Evolutionary conservation across 2,888 invertebrate species (phyloP).

Genomic region (Stenolophus ochropezus): DNA sequence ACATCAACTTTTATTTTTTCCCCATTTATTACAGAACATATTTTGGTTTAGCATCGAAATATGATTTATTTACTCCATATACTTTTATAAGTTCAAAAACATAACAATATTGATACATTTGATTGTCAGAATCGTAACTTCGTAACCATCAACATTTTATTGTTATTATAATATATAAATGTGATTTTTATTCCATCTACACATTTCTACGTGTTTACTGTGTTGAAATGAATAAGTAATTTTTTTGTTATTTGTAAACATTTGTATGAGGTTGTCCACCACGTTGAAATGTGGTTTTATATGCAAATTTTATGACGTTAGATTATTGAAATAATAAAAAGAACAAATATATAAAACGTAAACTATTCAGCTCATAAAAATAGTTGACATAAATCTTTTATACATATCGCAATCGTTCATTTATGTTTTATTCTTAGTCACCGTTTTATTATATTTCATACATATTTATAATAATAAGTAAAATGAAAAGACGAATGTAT

Average conservation of each 20-base stretch:
- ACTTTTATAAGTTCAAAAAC: too few species aligned
- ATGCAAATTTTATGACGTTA: conserved; percentile 22
- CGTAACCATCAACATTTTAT: too few species aligned
- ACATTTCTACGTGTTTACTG: too few species aligned
- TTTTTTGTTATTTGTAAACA: neutral
- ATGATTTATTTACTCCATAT: too few species aligned
- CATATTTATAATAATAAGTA: neutral
- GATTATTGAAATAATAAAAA: neutral
- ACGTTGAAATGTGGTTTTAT: conserved; percentile 9
- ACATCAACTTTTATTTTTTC: conserved; percentile 2
- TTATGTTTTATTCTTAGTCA: neutral
- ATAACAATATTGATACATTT: too few species aligned
- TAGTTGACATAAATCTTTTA: neutral
- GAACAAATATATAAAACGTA: neutral
- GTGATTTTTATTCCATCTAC: too few species aligned
- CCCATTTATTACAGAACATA: too few species aligned
- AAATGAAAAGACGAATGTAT: neutral
- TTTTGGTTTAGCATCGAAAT: too few species aligned
- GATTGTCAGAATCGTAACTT: too few species aligned
- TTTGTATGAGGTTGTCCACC: conserved; percentile 13
- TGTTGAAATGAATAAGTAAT: too few species aligned
- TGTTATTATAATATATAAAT: too few species aligned
- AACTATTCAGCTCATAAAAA: neutral
- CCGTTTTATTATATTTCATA: neutral
- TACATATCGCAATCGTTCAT: neutral